Evolutionary conservation across 2,113 vertebrate species (phyloP).

Genomic region (Casuarius casuarius): DNA sequence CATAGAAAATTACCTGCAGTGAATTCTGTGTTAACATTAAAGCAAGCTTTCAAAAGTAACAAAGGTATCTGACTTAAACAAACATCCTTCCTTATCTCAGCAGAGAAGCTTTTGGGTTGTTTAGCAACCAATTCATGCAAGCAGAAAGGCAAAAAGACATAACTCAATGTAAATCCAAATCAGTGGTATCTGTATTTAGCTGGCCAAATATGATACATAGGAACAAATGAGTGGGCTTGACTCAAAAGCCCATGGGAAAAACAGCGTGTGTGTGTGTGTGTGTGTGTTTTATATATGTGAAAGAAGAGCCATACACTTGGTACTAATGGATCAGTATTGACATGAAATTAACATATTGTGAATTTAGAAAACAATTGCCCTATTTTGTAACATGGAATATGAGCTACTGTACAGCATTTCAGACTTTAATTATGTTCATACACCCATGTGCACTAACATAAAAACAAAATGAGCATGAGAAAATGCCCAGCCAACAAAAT

Average conservation of each 20-base stretch:
- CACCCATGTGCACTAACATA: not conserved
- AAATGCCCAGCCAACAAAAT: not conserved
- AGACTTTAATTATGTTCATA: conserved; percentile 22
- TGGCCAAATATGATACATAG: not conserved
- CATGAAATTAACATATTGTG: conserved; percentile 13
- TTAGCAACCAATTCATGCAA: conserved; percentile 12
- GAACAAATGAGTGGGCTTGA: not conserved
- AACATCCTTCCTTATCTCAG: not conserved
- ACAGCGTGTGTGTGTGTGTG: not conserved
- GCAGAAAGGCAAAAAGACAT: not conserved
- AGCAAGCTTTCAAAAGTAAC: not conserved
- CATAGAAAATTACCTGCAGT: not conserved
- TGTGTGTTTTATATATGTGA: not conserved
- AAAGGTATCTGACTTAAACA: not conserved
- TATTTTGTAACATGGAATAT: not conserved
- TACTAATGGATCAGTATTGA: conserved; percentile 29
- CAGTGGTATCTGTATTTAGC: not conserved
- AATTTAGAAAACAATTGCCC: conserved; percentile 34
- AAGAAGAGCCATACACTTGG: conserved; percentile 13
- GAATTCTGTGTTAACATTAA: not conserved
- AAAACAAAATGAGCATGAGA: not conserved
- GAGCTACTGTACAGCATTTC: conserved; percentile 4
- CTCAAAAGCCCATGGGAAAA: not conserved
- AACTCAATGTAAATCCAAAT: not conserved
- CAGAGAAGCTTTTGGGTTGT: not conserved